phyloP scores from a whole-genome alignment of 2,888 invertebrate species.

The Leptothorax acervorum region DNA sequence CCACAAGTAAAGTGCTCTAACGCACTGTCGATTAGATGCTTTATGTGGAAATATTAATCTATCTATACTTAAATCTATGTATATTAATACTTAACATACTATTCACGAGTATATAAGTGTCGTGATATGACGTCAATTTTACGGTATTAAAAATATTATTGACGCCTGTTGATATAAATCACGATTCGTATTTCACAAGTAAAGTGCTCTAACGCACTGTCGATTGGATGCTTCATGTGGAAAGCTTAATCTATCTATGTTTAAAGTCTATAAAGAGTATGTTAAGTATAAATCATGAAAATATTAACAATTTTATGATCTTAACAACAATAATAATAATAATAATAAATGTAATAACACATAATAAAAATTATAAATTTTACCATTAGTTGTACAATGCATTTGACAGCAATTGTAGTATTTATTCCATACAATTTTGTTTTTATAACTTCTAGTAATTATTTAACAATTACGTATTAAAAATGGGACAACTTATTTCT shows the following conservation, averaged over 20 bases:
- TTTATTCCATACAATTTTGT: neutral
- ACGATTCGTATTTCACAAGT: neutral
- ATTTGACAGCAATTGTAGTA: neutral
- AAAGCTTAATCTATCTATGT: neutral
- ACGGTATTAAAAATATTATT: slow-evolving; percentile 12
- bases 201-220: neutral
- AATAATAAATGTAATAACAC: neutral
- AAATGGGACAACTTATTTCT: neutral
- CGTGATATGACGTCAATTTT: neutral
- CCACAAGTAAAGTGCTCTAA: neutral
- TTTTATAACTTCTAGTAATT: neutral
- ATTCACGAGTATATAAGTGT: neutral
- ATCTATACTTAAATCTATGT: neutral
- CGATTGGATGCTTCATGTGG: neutral
- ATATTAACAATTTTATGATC: neutral
- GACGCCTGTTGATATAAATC: slow-evolving; percentile 15
- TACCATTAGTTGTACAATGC: neutral
- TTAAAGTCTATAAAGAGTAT: neutral
- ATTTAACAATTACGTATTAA: neutral
- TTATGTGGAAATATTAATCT: neutral
- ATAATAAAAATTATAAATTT: slow-evolving; percentile 7
- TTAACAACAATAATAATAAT: neutral
- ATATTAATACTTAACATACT: too few species aligned
- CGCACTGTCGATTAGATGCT: neutral
- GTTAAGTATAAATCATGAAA: neutral